Conservation (phyloP, 37 sponge, comb jelly and placozoan genomes). For the Haliclona indistincta region DNA sequence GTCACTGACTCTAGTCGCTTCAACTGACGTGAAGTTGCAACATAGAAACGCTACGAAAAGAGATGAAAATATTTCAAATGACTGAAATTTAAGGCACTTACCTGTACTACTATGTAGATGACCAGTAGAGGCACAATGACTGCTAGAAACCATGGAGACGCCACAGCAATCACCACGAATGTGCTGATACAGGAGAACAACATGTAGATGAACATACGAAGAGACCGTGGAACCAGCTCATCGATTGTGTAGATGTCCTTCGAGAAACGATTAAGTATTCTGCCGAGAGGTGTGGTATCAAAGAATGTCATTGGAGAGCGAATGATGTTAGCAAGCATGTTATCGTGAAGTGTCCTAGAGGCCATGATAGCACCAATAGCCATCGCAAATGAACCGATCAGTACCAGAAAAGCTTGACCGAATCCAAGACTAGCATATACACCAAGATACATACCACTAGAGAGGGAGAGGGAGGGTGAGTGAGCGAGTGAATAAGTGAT, state of each 20-base stretch:
- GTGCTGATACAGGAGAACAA: slow-evolving; percentile 67
- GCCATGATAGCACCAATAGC: slow-evolving; percentile 79
- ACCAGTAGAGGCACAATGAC: slow-evolving; percentile 84
- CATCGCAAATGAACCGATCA: slow-evolving; percentile 64
- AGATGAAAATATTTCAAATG: background rate
- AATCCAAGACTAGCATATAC: slow-evolving; percentile 78
- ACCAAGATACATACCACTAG: slow-evolving; percentile 67
- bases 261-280: slow-evolving; percentile 93
- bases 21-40: slow-evolving; percentile 94
- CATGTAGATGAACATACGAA: slow-evolving; percentile 64
- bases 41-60: slow-evolving; percentile 77
- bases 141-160: slow-evolving; percentile 79
- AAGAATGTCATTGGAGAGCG: slow-evolving; percentile 96
- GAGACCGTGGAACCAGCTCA: slow-evolving; percentile 76
- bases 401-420: slow-evolving; percentile 50
- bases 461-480: no score
- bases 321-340: slow-evolving; percentile 72
- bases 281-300: slow-evolving; percentile 96
- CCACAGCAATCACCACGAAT: slow-evolving; percentile 72
- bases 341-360: slow-evolving; percentile 65
- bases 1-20: slow-evolving; percentile 93
- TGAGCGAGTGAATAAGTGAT: no score
- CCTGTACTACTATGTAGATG: slow-evolving; percentile 82
- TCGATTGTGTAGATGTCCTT: slow-evolving; percentile 94
- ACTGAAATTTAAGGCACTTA: background rate